Evolutionary conservation across 92 coral and sea anemone genomes (phyloP), one percentile per base, ranked within the genome.

Genomic region (Diadumene lineata): DNA sequence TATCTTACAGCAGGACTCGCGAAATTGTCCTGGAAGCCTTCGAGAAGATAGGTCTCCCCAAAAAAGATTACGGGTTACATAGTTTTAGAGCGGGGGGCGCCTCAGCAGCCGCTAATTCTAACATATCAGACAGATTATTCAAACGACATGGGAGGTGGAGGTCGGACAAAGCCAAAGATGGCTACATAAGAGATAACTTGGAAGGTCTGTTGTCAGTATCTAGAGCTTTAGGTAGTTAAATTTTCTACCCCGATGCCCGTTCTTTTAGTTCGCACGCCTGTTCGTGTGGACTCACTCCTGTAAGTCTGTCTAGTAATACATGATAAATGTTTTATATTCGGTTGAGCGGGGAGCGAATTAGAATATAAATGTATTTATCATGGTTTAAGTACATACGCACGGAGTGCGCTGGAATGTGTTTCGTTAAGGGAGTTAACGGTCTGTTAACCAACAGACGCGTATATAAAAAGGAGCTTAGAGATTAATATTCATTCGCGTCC

Each of bases 61-160:
- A 43, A 22, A 19, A 70, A 0, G 64, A 43, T 64, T 86, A 65
- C 66, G 88, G 92, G n/a, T 73, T 84, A 56, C 83, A 87, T 43
- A 87, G 88, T 60, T 74, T 83, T 34, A 48, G 84, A 56, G 69
- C 83, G 11, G 88, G 86, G 21, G 88, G 82, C 38, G 92, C 88
- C 46, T 50, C 92, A 16, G 79, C 92, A 7, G 88, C 84, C 29
- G 92, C 83, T 2, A 83, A 79, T 48, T 81, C 85, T 9, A 79
- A 79, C 38, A 55, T 87, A 31, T 31, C 82, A 7, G 92, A n/a
- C n/a, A n/a, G n/a, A n/a, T n/a, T n/a, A n/a, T n/a, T n/a, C n/a
- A n/a, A n/a, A n/a, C n/a, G n/a, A n/a, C n/a, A n/a, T n/a, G n/a
- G n/a, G n/a, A n/a, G n/a, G n/a, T n/a, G n/a, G n/a, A n/a, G n/a